Conservation (phyloP, 2,113 vertebrate species). For the Serinus canaria region DNA sequence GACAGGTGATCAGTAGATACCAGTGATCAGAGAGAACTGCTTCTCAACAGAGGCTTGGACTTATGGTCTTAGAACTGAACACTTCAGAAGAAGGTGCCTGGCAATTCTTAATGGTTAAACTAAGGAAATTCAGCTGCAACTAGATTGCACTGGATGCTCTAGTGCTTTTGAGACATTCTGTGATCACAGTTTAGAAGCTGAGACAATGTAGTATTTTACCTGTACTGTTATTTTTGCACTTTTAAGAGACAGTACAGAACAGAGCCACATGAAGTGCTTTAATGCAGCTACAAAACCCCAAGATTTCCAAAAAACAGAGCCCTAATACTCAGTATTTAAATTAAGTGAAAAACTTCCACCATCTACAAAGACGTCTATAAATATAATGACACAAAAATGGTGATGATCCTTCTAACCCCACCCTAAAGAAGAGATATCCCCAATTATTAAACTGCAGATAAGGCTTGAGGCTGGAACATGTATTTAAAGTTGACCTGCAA, state of each 20-base stretch:
- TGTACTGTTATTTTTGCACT: not conserved
- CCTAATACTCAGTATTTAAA: not conserved
- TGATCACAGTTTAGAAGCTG: not conserved
- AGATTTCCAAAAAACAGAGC: not conserved
- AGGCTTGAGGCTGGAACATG: conserved; percentile 54
- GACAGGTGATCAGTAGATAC: conserved; percentile 9
- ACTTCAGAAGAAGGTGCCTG: not conserved
- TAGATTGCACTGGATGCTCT: not conserved
- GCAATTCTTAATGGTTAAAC: not conserved
- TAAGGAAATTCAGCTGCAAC: not conserved
- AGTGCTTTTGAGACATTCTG: not conserved
- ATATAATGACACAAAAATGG: not conserved
- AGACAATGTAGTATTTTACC: not conserved
- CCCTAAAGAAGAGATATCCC: not conserved
- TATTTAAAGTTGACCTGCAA: conserved; percentile 68
- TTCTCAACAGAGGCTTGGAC: conserved; percentile 64
- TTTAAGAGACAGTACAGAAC: not conserved
- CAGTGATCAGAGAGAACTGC: conserved; percentile 38
- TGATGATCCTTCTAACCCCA: not conserved
- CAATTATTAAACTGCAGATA: not conserved
- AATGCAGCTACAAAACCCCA: not conserved
- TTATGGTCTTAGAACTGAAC: conserved; percentile 27
- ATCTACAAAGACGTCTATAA: not conserved
- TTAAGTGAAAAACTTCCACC: not conserved
- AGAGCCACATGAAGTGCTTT: not conserved